Conservation (phyloP, 2,888 invertebrate genomes). For the Euplagia quadripunctaria region DNA sequence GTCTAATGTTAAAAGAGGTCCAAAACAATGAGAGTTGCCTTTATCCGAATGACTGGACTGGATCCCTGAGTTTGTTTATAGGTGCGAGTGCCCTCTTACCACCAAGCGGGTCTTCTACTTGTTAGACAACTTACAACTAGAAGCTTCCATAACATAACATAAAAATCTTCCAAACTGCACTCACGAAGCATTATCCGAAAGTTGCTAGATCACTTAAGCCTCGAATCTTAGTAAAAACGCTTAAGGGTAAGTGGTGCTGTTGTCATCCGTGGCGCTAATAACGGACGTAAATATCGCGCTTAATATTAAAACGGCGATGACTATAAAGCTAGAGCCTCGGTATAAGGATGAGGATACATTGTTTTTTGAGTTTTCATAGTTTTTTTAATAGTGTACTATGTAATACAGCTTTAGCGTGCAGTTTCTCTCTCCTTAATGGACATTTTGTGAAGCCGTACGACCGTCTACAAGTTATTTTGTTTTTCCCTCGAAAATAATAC, state of each 20-base stretch:
- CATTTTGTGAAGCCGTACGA: too few relatives aligned
- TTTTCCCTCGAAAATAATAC: too few relatives aligned
- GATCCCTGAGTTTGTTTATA: neutral
- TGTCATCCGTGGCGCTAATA: conserved; percentile 63
- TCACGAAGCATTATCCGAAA: conserved; percentile 30
- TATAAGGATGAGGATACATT: conserved; percentile 27
- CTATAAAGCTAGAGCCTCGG: conserved; percentile 59
- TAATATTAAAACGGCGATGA: conserved; percentile 76
- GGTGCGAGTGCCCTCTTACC: too few relatives aligned
- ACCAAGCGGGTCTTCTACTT: neutral
- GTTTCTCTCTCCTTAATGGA: neutral
- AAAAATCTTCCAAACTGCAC: conserved; percentile 41
- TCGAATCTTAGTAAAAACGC: conserved; percentile 70
- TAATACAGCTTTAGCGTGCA: neutral
- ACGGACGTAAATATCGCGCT: conserved; percentile 71
- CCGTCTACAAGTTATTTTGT: too few relatives aligned
- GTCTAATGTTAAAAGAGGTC: too few relatives aligned
- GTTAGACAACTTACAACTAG: neutral
- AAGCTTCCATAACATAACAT: conserved; percentile 11
- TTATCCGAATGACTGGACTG: too few relatives aligned
- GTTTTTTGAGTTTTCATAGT: conserved; percentile 8
- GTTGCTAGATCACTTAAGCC: conserved; percentile 51
- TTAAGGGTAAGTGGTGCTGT: conserved; percentile 70
- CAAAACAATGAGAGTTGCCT: too few relatives aligned
- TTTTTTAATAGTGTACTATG: neutral